phyloP scores from a whole-genome alignment of 2,797 vertebrate species.

The Phataginus tricuspis region DNA sequence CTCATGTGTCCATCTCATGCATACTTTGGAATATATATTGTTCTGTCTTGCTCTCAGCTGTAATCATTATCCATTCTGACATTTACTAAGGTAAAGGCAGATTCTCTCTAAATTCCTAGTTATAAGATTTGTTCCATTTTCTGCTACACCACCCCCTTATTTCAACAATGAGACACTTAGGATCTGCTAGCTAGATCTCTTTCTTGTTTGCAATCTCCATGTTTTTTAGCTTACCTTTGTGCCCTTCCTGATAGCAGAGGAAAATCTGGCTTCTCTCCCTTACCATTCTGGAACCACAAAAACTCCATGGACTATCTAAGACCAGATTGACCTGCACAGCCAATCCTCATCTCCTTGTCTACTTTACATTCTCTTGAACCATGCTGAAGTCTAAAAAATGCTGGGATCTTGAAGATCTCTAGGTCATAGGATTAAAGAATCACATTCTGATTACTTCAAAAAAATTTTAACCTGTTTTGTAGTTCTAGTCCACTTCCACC shows the following conservation, averaged over 20 bases:
- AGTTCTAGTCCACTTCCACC: not conserved
- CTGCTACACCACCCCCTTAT: not conserved
- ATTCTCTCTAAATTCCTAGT: not conserved
- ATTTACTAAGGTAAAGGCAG: not conserved
- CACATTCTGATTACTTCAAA: not conserved
- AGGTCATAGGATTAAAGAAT: not conserved
- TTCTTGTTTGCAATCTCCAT: not conserved
- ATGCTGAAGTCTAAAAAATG: not conserved
- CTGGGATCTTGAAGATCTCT: not conserved
- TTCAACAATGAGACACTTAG: not conserved
- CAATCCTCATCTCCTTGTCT: not conserved
- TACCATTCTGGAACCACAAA: not conserved
- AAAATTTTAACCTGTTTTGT: not conserved
- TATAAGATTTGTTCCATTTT: not conserved
- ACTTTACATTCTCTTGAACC: not conserved
- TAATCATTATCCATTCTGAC: not conserved
- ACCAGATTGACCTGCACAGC: not conserved
- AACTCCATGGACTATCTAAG: not conserved
- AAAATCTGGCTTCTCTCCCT: not conserved
- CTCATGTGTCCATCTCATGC: not conserved
- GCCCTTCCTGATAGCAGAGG: not conserved
- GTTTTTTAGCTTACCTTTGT: not conserved
- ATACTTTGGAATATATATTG: not conserved
- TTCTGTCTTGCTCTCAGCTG: not conserved
- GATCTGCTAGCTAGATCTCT: not conserved